Percentiles rank a stretch among this genome's conserved stretches.
These are phyloP conservation scores for Tragelaphus buxtoni DNA, from an alignment of 2,113 vertebrate species.

Conservation along the genomic window DNA sequence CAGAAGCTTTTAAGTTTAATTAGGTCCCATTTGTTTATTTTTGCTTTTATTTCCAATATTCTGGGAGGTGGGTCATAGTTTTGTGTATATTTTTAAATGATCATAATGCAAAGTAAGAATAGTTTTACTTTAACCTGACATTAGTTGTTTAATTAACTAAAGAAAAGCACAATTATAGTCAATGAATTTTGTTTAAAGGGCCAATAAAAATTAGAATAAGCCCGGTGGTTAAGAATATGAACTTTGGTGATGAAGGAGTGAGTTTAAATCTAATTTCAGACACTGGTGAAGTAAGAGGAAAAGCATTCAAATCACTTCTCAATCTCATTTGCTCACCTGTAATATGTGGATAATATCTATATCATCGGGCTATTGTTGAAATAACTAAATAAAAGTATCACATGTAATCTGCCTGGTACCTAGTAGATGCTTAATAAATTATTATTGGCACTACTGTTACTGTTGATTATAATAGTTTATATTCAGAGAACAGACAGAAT, in stretches of 20 bases:
- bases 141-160: neutral
- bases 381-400: conserved; percentile 16
- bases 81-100: neutral
- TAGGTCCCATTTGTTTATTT: too few relatives aligned
- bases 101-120: neutral
- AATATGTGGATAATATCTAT: neutral
- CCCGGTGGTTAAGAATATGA: neutral
- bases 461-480: neutral
- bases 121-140: neutral
- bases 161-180: neutral
- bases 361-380: neutral
- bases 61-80: neutral
- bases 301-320: neutral
- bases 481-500: neutral
- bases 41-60: too few relatives aligned
- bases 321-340: neutral
- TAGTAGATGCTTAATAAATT: conserved; percentile 7
- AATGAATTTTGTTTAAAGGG: neutral
- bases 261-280: neutral
- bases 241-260: neutral
- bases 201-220: neutral
- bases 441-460: neutral
- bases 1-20: too few relatives aligned
- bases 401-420: neutral
- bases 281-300: neutral